Evolutionary conservation across 2,113 vertebrate genomes (phyloP).

Genomic region (Ranitomeya imitator): DNA sequence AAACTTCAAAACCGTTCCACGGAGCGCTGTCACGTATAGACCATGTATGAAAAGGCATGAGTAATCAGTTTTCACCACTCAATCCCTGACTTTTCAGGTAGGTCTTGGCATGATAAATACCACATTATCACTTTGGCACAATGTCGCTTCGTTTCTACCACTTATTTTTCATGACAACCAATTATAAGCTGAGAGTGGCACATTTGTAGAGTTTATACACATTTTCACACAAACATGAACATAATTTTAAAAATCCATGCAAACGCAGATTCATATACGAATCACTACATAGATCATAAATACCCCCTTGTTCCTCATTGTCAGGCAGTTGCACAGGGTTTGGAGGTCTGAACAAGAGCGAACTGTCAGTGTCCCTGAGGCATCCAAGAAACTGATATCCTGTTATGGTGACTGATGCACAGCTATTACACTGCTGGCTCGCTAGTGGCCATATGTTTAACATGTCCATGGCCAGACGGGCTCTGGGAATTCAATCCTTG

Average conservation of each 20-base stretch:
- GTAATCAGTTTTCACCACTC: background rate
- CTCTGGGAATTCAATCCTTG: slow-evolving; percentile 22
- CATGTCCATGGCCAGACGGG: slow-evolving; percentile 24
- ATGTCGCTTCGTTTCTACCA: background rate
- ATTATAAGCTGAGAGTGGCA: background rate
- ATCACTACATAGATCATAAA: background rate
- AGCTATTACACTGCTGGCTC: slow-evolving; percentile 12
- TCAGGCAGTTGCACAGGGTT: background rate
- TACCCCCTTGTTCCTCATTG: background rate
- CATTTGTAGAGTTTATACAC: background rate
- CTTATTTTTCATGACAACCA: too few relatives aligned
- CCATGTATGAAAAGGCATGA: background rate
- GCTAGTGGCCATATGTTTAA: slow-evolving; percentile 37
- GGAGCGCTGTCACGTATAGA: background rate
- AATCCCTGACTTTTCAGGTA: background rate
- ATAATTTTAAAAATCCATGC: background rate
- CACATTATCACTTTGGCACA: background rate
- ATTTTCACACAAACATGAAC: too few relatives aligned
- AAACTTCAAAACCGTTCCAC: background rate
- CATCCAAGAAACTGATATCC: slow-evolving; percentile 35
- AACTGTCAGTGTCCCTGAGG: background rate
- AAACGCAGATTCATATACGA: background rate
- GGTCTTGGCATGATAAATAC: too few relatives aligned
- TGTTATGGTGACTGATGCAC: slow-evolving; percentile 38
- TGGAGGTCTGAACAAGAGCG: slow-evolving; percentile 24